A percentile compares a stretch with the other conserved stretches of the same genome.
phyloP scores from a whole-genome alignment of 2,113 vertebrate species.

The Ceyx margarethae region DNA sequence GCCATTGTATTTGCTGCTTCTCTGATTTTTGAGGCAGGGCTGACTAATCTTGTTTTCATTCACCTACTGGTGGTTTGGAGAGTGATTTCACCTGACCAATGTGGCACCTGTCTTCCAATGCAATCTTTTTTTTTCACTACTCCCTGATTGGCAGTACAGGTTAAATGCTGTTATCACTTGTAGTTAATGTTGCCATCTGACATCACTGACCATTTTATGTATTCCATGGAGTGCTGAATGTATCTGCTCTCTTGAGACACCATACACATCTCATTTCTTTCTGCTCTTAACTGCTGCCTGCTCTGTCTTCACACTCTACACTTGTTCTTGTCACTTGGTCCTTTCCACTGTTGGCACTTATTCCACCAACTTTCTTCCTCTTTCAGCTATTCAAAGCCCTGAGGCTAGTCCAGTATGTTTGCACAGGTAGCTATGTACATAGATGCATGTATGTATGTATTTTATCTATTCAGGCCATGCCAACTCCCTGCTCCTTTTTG shows the following conservation, averaged over 20 bases:
- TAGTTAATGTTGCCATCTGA: not conserved
- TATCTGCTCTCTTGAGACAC: not conserved
- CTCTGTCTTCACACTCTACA: not conserved
- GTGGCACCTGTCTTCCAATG: not conserved
- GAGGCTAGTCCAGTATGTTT: not conserved
- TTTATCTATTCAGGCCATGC: not conserved
- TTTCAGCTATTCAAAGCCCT: not conserved
- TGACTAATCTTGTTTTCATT: not conserved
- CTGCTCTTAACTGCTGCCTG: not conserved
- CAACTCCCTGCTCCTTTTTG: not conserved
- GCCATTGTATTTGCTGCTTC: not conserved
- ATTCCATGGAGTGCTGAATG: not conserved
- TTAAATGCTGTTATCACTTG: not conserved
- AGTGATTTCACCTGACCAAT: not conserved
- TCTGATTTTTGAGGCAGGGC: not conserved
- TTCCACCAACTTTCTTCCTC: not conserved
- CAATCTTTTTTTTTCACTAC: not conserved
- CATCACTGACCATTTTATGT: not conserved
- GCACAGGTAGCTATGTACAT: too few relatives aligned
- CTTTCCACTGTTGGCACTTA: not conserved
- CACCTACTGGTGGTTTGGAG: not conserved
- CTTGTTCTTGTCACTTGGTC: not conserved
- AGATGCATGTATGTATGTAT: not conserved
- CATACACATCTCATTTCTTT: not conserved
- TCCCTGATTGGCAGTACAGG: not conserved